These are phyloP conservation scores for Promerops cafer DNA, from an alignment of 2,113 vertebrate species.

Conservation along the genomic window DNA sequence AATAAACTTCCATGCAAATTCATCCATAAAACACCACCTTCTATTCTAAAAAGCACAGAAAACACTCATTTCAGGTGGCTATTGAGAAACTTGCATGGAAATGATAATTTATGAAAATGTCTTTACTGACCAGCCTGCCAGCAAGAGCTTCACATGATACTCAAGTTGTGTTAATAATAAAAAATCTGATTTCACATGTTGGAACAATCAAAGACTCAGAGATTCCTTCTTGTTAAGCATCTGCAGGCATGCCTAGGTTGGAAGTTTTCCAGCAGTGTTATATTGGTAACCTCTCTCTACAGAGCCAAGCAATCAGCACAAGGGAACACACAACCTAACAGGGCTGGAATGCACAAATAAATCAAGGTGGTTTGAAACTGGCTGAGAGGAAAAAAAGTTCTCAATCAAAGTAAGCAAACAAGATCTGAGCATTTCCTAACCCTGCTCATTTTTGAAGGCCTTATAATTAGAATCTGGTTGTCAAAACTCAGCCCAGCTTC, in stretches of 20 bases:
- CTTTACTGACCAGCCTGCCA: not conserved
- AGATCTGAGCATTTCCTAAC: not conserved
- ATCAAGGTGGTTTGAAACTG: not conserved
- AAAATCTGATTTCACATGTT: not conserved
- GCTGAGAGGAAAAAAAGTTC: not conserved
- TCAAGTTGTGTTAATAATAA: not conserved
- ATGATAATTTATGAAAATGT: not conserved
- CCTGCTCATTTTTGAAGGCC: not conserved
- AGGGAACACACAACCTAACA: not conserved
- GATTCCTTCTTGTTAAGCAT: not conserved
- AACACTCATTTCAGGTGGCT: not conserved
- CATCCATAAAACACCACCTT: not conserved
- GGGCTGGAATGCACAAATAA: not conserved
- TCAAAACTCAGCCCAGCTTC: not conserved
- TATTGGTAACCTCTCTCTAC: not conserved
- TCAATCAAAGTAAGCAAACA: not conserved
- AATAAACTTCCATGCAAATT: not conserved
- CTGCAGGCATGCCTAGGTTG: not conserved
- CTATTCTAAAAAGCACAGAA: not conserved
- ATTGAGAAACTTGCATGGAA: not conserved
- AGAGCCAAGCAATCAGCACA: not conserved
- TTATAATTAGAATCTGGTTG: not conserved
- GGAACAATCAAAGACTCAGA: not conserved
- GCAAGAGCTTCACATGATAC: not conserved
- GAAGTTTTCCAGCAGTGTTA: not conserved